phyloP scores from a whole-genome alignment of 2,888 invertebrate species.

The Isotomurus palustris region DNA sequence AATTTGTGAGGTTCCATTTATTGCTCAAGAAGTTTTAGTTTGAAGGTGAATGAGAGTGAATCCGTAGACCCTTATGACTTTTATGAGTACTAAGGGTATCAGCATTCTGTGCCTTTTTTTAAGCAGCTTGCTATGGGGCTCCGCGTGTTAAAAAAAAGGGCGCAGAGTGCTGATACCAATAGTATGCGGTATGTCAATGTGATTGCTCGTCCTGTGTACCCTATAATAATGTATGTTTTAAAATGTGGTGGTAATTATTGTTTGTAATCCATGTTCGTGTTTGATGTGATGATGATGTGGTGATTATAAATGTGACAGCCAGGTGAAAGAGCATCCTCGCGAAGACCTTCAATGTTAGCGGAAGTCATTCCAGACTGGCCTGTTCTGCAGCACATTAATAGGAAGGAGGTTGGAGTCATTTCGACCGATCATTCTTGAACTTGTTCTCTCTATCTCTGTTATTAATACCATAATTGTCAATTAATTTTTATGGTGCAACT shows the following conservation, averaged over 20 bases:
- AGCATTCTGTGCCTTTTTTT: too few relatives aligned
- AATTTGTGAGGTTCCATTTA: too few relatives aligned
- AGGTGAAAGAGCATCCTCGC: constrained; percentile 53
- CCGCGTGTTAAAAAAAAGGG: too few relatives aligned
- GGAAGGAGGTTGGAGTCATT: constrained; percentile 72
- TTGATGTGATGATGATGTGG: constrained; percentile 16
- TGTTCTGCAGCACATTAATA: constrained; percentile 74
- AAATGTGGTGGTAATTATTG: neutral
- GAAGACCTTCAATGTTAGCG: constrained; percentile 77
- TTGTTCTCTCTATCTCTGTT: constrained; percentile 4
- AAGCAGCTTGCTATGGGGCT: too few relatives aligned
- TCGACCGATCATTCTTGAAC: constrained; percentile 43
- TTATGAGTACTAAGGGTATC: too few relatives aligned
- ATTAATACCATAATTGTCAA: constrained; percentile 42
- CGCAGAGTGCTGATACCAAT: too few relatives aligned
- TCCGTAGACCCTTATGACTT: too few relatives aligned
- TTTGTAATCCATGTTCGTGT: neutral
- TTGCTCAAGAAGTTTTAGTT: too few relatives aligned
- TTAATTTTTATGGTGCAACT: constrained; percentile 25
- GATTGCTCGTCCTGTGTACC: too few relatives aligned
- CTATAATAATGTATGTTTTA: neutral
- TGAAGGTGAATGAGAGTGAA: too few relatives aligned
- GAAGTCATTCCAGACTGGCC: constrained; percentile 97
- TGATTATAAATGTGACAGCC: constrained; percentile 47
- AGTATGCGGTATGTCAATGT: too few relatives aligned